phyloP scores from a whole-genome alignment of 2,797 vertebrate genomes.

The Rhynchonycteris naso region DNA sequence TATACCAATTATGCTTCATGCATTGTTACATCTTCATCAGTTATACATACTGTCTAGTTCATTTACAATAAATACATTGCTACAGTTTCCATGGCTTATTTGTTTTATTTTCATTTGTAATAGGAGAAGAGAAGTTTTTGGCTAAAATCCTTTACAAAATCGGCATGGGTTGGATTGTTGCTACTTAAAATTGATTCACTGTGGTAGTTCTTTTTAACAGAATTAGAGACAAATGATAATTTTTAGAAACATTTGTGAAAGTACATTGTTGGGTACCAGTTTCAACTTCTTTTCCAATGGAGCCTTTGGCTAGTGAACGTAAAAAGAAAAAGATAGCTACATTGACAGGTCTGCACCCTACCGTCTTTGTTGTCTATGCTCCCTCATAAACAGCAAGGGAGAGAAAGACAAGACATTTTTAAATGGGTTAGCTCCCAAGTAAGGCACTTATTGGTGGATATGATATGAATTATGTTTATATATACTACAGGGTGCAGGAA shows the following conservation, averaged over 20 bases:
- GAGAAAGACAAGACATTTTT: neutral
- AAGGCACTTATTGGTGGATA: neutral
- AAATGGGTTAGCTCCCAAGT: neutral
- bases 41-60: slow-evolving; percentile 82
- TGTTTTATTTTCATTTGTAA: slow-evolving; percentile 64
- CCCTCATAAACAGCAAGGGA: neutral
- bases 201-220: neutral
- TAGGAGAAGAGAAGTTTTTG: neutral
- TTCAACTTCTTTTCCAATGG: neutral
- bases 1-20: slow-evolving; percentile 73
- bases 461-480: neutral
- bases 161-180: neutral
- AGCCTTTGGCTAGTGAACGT: neutral
- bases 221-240: neutral
- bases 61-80: slow-evolving; percentile 87
- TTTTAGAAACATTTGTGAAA: slow-evolving; percentile 37
- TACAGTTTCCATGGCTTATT: slow-evolving; percentile 76
- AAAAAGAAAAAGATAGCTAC: neutral
- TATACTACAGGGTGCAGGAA: neutral
- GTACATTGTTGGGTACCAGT: neutral
- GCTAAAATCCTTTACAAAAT: slow-evolving; percentile 1
- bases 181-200: neutral
- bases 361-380: neutral
- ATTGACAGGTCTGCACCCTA: neutral
- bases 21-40: slow-evolving; percentile 74